These are phyloP conservation scores for Origma solitaria DNA, from an alignment of 2,113 vertebrate species.

Conservation along the genomic window DNA sequence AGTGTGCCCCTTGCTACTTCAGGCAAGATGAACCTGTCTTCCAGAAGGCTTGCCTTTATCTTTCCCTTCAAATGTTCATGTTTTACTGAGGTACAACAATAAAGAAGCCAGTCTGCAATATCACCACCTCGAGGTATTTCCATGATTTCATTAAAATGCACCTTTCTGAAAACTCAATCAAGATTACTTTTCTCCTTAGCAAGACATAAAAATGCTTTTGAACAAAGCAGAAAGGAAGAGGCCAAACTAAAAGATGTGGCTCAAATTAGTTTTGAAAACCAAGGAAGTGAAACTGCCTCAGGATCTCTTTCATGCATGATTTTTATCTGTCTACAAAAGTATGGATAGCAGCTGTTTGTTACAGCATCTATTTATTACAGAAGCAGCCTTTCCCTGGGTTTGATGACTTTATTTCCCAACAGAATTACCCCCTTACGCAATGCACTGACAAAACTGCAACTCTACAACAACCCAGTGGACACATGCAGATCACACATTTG, in stretches of 20 bases:
- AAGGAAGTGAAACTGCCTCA: neutral
- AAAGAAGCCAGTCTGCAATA: neutral
- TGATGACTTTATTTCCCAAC: neutral
- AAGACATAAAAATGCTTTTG: neutral
- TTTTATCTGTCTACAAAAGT: neutral
- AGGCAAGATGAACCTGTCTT: neutral
- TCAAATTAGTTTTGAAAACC: slow-evolving; percentile 6
- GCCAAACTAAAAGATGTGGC: neutral
- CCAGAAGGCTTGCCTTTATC: neutral
- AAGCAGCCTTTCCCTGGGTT: neutral
- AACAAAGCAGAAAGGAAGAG: neutral
- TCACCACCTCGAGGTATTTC: neutral
- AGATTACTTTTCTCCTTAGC: neutral
- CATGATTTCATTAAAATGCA: neutral
- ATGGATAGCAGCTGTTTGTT: neutral
- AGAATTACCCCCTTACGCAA: neutral
- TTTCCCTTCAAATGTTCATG: neutral
- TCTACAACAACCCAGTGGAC: neutral
- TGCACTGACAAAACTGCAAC: neutral
- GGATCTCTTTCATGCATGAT: neutral
- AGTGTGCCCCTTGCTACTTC: neutral
- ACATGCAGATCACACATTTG: neutral
- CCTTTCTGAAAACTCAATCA: slow-evolving; percentile 4
- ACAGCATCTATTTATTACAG: neutral
- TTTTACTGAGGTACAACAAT: neutral